A percentile compares a stretch with the other conserved stretches of the same genome.
phyloP scores from a whole-genome alignment of 2,888 invertebrate genomes.

The Troides aeacus region DNA sequence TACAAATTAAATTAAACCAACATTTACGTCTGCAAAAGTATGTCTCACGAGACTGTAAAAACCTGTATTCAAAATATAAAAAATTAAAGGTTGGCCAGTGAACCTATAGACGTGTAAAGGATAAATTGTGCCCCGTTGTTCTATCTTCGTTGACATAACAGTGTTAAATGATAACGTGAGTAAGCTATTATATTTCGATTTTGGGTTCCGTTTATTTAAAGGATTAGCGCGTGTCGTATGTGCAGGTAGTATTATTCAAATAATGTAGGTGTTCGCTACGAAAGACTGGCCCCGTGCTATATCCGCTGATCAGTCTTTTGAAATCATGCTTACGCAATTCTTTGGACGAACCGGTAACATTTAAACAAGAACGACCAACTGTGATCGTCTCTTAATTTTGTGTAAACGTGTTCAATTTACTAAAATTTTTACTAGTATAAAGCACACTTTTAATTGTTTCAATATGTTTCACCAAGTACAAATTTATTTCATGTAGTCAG shows the following conservation, averaged over 20 bases:
- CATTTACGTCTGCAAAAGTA: too few relatives aligned
- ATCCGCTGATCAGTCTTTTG: constrained; percentile 65
- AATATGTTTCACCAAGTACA: too few relatives aligned
- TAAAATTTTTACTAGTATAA: neutral
- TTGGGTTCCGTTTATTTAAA: constrained; percentile 56
- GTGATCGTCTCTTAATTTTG: constrained; percentile 36
- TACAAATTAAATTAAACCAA: too few relatives aligned
- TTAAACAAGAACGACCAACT: constrained; percentile 48
- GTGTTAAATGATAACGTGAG: constrained; percentile 55
- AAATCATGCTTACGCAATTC: constrained; percentile 66
- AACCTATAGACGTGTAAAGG: constrained; percentile 34
- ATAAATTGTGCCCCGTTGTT: constrained; percentile 31
- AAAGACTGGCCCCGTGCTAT: constrained; percentile 76
- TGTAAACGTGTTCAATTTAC: neutral
- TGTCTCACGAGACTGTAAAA: neutral
- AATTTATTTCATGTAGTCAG: too few relatives aligned
- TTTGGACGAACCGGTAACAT: constrained; percentile 64
- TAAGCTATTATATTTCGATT: constrained; percentile 46
- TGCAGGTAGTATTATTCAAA: constrained; percentile 62
- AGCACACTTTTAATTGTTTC: neutral
- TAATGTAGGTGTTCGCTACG: constrained; percentile 66
- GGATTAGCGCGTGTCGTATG: constrained; percentile 59
- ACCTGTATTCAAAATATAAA: constrained; percentile 17
- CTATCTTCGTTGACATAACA: constrained; percentile 34
- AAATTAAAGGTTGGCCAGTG: constrained; percentile 24